These are phyloP conservation scores for Drosophila kuntzei DNA, from an alignment of 2,888 invertebrate species.

Conservation along the genomic window DNA sequence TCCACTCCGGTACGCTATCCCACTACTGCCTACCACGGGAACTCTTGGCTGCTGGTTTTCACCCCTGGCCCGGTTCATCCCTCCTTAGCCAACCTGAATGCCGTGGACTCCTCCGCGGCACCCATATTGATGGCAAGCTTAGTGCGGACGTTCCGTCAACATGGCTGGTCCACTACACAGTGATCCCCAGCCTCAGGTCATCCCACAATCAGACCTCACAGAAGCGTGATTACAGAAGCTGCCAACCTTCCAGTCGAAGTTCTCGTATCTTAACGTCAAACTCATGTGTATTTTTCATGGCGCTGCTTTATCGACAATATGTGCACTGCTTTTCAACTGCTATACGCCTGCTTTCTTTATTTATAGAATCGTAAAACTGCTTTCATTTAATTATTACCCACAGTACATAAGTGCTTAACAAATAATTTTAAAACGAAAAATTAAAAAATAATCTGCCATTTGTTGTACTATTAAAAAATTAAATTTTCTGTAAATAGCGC, in stretches of 20 bases:
- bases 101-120: constrained; percentile 92
- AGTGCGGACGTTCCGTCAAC: constrained; percentile 98
- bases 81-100: constrained; percentile 97
- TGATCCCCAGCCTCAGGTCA: constrained; percentile 95
- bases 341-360: neutral
- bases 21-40: constrained; percentile 99
- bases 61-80: constrained; percentile 99
- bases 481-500: too few species aligned
- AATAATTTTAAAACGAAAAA: neutral
- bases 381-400: neutral
- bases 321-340: neutral
- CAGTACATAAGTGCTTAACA: neutral
- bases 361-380: constrained; percentile 7
- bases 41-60: constrained; percentile 99
- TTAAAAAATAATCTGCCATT: neutral
- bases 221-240: constrained; percentile 99
- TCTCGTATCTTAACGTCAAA: fast-evolving
- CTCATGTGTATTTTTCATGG: neutral
- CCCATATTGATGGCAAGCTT: constrained; percentile 99
- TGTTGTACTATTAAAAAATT: too few species aligned
- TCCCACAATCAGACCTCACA: constrained; percentile 96
- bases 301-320: constrained; percentile 16
- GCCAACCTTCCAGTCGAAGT: constrained; percentile 95
- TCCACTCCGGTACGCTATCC: constrained; percentile 99
- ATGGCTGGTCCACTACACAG: constrained; percentile 87